phyloP scores from a whole-genome alignment of 2,888 invertebrate genomes.

The Tenthredo distinguenda region DNA sequence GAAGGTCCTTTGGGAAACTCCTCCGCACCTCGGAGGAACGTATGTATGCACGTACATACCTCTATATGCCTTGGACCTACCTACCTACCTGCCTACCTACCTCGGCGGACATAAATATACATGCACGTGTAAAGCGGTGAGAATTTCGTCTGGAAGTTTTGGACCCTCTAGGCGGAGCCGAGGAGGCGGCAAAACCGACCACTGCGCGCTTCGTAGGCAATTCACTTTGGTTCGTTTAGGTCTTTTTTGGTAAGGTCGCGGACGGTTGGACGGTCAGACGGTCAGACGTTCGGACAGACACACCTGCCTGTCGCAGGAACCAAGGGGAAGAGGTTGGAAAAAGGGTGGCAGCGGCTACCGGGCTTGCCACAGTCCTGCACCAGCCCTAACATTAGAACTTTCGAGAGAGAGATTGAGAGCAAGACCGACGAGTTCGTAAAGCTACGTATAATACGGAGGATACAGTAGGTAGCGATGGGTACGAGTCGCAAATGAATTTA shows the following conservation, averaged over 20 bases:
- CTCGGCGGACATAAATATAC: background rate
- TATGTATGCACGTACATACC: background rate
- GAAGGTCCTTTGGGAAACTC: slow-evolving; percentile 50
- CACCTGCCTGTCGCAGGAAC: slow-evolving; percentile 58
- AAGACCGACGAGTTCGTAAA: slow-evolving; percentile 15
- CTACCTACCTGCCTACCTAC: background rate
- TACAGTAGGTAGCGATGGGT: slow-evolving; percentile 41
- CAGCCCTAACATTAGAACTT: slow-evolving; percentile 51
- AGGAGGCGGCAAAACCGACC: background rate
- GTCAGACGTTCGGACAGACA: slow-evolving; percentile 54
- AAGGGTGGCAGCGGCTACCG: slow-evolving; percentile 50
- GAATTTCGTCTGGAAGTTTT: slow-evolving; percentile 36
- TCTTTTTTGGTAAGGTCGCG: slow-evolving; percentile 48
- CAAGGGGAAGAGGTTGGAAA: slow-evolving; percentile 32
- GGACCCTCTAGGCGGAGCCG: slow-evolving; percentile 10
- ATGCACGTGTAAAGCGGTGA: background rate
- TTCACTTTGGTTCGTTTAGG: slow-evolving; percentile 44
- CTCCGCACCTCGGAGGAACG: background rate
- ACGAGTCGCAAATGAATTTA: background rate
- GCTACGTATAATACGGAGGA: slow-evolving; percentile 10
- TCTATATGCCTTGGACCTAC: background rate
- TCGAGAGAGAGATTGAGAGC: slow-evolving; percentile 46
- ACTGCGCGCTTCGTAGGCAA: slow-evolving; percentile 43
- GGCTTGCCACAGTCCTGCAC: slow-evolving; percentile 48
- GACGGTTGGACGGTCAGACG: slow-evolving; percentile 46